phyloP scores from a whole-genome alignment of 2,113 vertebrate genomes.

The Nerophis lumbriciformis region DNA sequence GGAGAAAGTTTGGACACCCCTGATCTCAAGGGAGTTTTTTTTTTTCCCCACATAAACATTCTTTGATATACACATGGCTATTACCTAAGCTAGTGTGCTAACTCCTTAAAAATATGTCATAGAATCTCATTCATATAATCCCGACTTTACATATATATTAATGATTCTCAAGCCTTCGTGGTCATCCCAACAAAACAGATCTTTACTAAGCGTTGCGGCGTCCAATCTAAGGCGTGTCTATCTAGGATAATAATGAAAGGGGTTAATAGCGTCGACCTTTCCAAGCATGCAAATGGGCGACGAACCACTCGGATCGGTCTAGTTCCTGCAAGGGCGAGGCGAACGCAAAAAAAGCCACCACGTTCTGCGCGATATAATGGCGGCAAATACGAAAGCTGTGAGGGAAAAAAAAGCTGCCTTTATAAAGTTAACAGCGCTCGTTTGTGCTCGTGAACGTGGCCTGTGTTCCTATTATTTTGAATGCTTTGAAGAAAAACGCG shows the following conservation, averaged over 20 bases:
- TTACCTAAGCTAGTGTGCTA: conserved; percentile 52
- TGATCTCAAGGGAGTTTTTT: conserved; percentile 30
- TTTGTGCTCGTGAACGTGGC: not conserved
- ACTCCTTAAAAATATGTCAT: conserved; percentile 57
- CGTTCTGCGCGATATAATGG: too few species aligned
- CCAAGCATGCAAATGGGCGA: conserved; percentile 21
- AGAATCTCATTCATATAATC: conserved; percentile 68
- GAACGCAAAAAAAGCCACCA: too few species aligned
- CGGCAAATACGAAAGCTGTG: not conserved
- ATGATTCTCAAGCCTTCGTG: conserved; percentile 56
- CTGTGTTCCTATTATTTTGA: too few species aligned
- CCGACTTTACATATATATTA: conserved; percentile 58
- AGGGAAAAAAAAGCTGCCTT: not conserved
- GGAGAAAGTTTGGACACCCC: too few species aligned
- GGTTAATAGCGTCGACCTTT: conserved; percentile 28
- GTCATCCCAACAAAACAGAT: conserved; percentile 52
- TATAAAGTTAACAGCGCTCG: not conserved
- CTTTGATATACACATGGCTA: conserved; percentile 43
- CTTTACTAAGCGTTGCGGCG: conserved; percentile 43
- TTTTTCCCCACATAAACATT: conserved; percentile 29
- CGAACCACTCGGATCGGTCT: conserved; percentile 54
- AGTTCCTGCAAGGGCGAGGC: conserved; percentile 26
- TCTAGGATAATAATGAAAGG: conserved; percentile 31
- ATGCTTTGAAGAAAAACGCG: too few species aligned
- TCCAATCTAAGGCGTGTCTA: conserved; percentile 34